Conservation (phyloP, 2,797 vertebrate species). For the Masticophis lateralis region DNA sequence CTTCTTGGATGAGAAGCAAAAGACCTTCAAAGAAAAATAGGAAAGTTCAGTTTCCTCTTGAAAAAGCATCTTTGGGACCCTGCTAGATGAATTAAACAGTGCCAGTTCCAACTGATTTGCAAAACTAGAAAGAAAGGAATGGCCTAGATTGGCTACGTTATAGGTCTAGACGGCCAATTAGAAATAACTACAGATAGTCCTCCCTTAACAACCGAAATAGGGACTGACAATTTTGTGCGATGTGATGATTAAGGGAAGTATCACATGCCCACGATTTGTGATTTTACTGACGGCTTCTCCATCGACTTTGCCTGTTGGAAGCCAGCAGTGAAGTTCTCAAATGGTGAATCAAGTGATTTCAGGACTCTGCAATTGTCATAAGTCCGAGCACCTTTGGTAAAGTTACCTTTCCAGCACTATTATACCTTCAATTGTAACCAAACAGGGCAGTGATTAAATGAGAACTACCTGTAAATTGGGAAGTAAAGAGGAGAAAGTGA, state of each 20-base stretch:
- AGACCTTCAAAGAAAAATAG: too few relatives aligned
- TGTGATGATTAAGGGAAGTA: neutral
- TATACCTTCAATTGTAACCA: neutral
- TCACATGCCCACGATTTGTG: neutral
- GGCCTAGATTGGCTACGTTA: neutral
- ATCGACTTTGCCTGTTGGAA: neutral
- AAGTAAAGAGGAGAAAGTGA: neutral
- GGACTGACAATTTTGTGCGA: neutral
- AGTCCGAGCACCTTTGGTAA: neutral
- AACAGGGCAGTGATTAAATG: neutral
- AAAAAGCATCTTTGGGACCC: too few relatives aligned
- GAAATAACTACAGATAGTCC: neutral
- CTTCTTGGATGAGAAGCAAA: too few relatives aligned
- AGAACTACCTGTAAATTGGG: neutral
- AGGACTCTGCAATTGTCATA: neutral
- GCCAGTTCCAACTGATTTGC: neutral
- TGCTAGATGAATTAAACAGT: neutral
- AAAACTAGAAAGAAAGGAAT: neutral
- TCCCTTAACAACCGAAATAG: neutral
- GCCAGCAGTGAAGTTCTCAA: neutral
- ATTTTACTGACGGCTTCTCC: neutral
- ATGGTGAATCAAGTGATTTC: neutral
- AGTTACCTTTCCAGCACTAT: neutral
- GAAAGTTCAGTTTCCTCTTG: too few relatives aligned
- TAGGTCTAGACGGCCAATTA: neutral